Conservation (phyloP, 2,797 vertebrate genomes). For the Hylomyscus alleni region DNA sequence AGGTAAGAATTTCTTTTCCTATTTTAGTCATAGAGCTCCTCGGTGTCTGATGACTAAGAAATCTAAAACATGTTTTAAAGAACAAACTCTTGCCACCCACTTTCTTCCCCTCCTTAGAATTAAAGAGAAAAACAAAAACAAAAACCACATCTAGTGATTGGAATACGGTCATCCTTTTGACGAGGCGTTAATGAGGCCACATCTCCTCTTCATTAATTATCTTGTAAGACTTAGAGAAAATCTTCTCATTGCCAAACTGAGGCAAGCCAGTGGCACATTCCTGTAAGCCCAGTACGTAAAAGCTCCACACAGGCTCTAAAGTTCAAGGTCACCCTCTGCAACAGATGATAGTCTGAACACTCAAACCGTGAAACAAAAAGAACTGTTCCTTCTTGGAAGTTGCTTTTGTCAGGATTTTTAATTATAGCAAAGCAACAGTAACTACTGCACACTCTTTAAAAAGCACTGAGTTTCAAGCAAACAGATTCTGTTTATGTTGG, state of each 20-base stretch:
- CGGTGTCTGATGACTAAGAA: conserved; percentile 9
- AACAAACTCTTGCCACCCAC: neutral
- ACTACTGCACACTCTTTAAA: conserved; percentile 1
- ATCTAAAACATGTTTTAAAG: conserved; percentile 31
- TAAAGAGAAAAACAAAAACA: neutral
- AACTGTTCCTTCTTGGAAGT: neutral
- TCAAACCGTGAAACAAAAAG: neutral
- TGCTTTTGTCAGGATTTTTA: neutral
- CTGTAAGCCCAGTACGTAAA: neutral
- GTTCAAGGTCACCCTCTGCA: neutral
- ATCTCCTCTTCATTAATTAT: conserved; percentile 42
- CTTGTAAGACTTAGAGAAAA: neutral
- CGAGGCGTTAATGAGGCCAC: neutral
- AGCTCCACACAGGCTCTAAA: neutral
- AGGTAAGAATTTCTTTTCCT: neutral
- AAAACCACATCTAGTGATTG: neutral
- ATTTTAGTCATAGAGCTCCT: neutral
- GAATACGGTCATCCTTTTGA: conserved; percentile 12
- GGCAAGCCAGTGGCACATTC: neutral
- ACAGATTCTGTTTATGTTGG: conserved; percentile 48
- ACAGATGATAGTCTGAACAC: neutral
- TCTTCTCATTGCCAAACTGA: neutral
- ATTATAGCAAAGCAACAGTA: neutral
- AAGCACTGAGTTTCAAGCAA: conserved; percentile 35
- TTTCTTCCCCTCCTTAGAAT: neutral